Evolutionary conservation across 2,888 invertebrate species (phyloP).

Genomic region (Drosophila rubida): DNA sequence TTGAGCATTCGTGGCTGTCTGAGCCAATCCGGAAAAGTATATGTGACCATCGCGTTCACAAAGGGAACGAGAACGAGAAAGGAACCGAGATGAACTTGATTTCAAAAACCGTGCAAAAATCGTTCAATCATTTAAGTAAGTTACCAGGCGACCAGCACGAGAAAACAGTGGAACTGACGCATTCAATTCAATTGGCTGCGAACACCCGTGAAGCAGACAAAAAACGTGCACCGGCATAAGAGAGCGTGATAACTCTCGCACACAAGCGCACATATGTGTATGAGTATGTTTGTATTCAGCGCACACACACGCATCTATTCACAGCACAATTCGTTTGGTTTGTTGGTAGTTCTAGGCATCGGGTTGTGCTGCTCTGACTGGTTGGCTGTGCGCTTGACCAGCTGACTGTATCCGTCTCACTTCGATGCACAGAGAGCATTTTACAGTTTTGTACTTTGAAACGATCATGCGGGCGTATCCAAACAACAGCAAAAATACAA

Average conservation of each 20-base stretch:
- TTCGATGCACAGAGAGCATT: slow-evolving; percentile 25
- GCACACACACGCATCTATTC: neutral
- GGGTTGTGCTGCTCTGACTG: slow-evolving; percentile 40
- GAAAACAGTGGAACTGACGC: slow-evolving; percentile 35
- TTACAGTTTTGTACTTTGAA: slow-evolving; percentile 53
- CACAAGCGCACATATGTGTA: neutral
- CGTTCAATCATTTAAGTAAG: slow-evolving; percentile 81
- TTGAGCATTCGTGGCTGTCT: neutral
- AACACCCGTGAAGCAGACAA: slow-evolving; percentile 27
- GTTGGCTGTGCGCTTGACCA: slow-evolving; percentile 1
- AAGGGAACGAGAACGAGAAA: slow-evolving; percentile 49
- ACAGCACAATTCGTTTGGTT: slow-evolving; percentile 12
- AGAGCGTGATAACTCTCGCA: slow-evolving; percentile 49
- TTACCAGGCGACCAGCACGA: slow-evolving; percentile 62
- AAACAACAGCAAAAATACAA: slow-evolving; percentile 23
- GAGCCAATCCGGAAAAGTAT: neutral
- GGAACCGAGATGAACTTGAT: slow-evolving; percentile 69
- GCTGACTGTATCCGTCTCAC: slow-evolving; percentile 38
- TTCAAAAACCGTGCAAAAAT: slow-evolving; percentile 80
- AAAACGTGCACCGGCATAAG: slow-evolving; percentile 43
- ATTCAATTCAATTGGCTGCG: slow-evolving; percentile 59
- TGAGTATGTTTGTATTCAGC: neutral
- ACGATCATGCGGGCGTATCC: slow-evolving; percentile 70
- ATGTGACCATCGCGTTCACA: slow-evolving; percentile 13
- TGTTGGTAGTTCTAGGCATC: slow-evolving; percentile 50